phyloP scores from a whole-genome alignment of 1,140 invertebrate genomes.

The Coelopa frigida region DNA sequence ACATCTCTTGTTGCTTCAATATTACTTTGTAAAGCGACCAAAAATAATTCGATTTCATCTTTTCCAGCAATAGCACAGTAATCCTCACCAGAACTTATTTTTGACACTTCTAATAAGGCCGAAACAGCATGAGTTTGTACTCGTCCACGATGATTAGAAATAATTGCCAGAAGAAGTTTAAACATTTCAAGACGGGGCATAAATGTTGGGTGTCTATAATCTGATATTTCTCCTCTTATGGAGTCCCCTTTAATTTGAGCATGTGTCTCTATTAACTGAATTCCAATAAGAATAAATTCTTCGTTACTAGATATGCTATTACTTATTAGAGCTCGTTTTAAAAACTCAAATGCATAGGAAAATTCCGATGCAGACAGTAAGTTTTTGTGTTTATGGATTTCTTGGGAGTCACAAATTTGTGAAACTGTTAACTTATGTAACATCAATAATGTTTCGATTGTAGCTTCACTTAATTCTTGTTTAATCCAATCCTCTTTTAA shows the following conservation, averaged over 20 bases:
- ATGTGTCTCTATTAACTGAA: constrained; percentile 67
- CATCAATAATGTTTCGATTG: constrained; percentile 17
- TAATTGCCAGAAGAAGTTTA: constrained; percentile 69
- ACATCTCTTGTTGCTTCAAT: constrained; percentile 69
- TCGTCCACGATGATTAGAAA: constrained; percentile 59
- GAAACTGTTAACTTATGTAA: constrained; percentile 16
- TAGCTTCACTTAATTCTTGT: constrained; percentile 52
- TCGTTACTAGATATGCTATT: constrained; percentile 49
- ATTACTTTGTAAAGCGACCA: constrained; percentile 65
- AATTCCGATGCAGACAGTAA: constrained; percentile 66
- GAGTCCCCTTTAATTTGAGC: constrained; percentile 53
- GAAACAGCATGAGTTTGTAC: constrained; percentile 69
- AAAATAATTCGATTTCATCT: constrained; percentile 69
- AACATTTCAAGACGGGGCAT: constrained; percentile 78
- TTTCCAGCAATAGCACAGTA: constrained; percentile 55
- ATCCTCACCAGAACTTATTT: constrained; percentile 56
- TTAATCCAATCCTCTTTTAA: constrained; percentile 70
- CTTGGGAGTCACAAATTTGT: neutral
- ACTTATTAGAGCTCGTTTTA: constrained; percentile 57
- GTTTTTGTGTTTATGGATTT: too few species aligned
- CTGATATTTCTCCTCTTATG: constrained; percentile 39
- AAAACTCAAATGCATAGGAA: constrained; percentile 74
- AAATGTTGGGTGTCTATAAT: constrained; percentile 62
- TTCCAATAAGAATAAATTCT: constrained; percentile 52
- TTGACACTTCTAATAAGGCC: constrained; percentile 69